These are phyloP conservation scores for Pycnonotus jocosus DNA, from an alignment of 2,113 vertebrate genomes.

Conservation along the genomic window DNA sequence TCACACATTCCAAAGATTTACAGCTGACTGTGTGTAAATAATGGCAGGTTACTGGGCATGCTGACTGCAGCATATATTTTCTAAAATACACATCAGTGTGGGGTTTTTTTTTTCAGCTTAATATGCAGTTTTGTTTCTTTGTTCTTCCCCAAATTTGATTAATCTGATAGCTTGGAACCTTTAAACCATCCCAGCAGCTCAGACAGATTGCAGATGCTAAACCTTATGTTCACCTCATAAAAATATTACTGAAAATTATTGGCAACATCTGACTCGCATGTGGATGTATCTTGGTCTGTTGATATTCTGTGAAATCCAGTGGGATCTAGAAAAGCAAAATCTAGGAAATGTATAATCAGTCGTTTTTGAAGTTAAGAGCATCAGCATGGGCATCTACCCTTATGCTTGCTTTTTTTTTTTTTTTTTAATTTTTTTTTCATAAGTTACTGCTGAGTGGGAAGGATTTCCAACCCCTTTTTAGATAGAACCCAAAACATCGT, in stretches of 20 bases:
- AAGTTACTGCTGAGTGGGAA: background rate
- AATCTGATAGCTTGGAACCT: background rate
- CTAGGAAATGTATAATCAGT: background rate
- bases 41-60: background rate
- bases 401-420: background rate
- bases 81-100: background rate
- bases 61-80: background rate
- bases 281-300: background rate
- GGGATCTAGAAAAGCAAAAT: background rate
- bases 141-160: background rate
- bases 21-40: background rate
- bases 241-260: background rate
- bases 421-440: no score
- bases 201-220: background rate
- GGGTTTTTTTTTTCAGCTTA: background rate
- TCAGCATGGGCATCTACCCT: background rate
- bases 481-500: fast-evolving
- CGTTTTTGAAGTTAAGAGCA: background rate
- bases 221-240: background rate
- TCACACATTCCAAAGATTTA: background rate
- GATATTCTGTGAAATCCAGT: background rate
- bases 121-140: background rate
- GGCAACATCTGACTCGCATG: background rate
- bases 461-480: background rate
- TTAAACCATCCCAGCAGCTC: background rate